These are phyloP conservation scores for Pristiophorus japonicus DNA, from an alignment of 2,113 vertebrate species.

Conservation along the genomic window DNA sequence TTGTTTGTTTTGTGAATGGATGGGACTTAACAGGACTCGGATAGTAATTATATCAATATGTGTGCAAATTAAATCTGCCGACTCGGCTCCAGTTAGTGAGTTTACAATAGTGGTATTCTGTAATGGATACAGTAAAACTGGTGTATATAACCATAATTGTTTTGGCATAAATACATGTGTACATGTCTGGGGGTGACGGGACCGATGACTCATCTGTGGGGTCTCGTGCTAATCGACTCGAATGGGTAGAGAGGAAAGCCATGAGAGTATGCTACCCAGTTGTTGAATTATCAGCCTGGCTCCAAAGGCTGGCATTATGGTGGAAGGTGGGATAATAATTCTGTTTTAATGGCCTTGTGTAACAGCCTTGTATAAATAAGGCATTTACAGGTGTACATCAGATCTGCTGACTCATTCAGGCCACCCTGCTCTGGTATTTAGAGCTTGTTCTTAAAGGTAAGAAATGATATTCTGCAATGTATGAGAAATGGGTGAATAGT, in stretches of 20 bases:
- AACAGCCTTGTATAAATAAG: neutral
- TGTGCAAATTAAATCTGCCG: neutral
- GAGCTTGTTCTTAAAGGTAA: neutral
- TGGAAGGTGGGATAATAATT: neutral
- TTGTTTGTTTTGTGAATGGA: neutral
- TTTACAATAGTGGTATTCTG: neutral
- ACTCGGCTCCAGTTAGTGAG: neutral
- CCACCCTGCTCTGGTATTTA: neutral
- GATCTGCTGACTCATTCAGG: neutral
- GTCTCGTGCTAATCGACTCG: neutral
- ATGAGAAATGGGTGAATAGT: neutral
- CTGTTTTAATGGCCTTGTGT: neutral
- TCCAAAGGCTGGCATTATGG: slow-evolving; percentile 12
- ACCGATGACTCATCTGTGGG: neutral
- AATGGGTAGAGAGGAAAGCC: neutral
- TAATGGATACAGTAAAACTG: neutral
- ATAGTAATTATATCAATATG: neutral
- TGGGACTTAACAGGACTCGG: neutral
- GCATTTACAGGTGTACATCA: neutral
- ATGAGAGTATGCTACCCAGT: neutral
- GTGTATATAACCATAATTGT: neutral
- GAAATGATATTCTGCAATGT: neutral
- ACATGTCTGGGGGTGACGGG: too few species aligned
- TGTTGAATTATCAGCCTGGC: neutral
- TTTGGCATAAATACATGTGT: neutral